A percentile compares a stretch with the other conserved stretches of the same genome.
These are phyloP conservation scores for Athetis lepigone DNA, from an alignment of 2,888 invertebrate genomes.

Conservation along the genomic window DNA sequence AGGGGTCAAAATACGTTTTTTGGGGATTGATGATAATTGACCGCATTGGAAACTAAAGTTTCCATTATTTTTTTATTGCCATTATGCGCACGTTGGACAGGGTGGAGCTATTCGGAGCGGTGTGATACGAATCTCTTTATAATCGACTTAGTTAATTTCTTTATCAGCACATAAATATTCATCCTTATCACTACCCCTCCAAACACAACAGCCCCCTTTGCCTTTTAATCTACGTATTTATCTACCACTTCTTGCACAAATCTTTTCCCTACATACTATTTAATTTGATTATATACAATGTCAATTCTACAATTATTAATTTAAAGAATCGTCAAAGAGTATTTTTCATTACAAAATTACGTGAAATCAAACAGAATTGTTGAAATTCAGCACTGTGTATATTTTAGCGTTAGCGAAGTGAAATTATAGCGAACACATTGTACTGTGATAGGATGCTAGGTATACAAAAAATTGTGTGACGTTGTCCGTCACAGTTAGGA, in stretches of 20 bases:
- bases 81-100: constrained; percentile 34
- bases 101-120: constrained; percentile 1
- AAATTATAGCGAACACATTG: constrained; percentile 68
- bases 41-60: constrained; percentile 63
- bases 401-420: constrained; percentile 67
- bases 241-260: constrained; percentile 19
- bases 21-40: constrained; percentile 68
- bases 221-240: constrained; percentile 18
- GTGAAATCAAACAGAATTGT: constrained; percentile 44
- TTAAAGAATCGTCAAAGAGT: constrained; percentile 53
- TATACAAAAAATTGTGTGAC: constrained; percentile 53
- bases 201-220: background rate
- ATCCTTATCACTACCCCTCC: constrained; percentile 4
- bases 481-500: constrained; percentile 32
- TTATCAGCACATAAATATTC: no score
- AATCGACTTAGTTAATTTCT: background rate
- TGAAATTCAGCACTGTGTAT: constrained; percentile 55
- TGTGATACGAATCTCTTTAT: background rate
- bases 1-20: constrained; percentile 58
- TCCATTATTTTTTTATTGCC: constrained; percentile 67
- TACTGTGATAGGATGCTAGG: constrained; percentile 64
- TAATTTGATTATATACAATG: constrained; percentile 66
- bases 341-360: constrained; percentile 43
- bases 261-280: constrained; percentile 55
- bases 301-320: constrained; percentile 60